A percentile compares a stretch with the other conserved stretches of the same genome.
phyloP scores from a whole-genome alignment of 2,888 invertebrate species.

The Sarcophaga variegata region DNA sequence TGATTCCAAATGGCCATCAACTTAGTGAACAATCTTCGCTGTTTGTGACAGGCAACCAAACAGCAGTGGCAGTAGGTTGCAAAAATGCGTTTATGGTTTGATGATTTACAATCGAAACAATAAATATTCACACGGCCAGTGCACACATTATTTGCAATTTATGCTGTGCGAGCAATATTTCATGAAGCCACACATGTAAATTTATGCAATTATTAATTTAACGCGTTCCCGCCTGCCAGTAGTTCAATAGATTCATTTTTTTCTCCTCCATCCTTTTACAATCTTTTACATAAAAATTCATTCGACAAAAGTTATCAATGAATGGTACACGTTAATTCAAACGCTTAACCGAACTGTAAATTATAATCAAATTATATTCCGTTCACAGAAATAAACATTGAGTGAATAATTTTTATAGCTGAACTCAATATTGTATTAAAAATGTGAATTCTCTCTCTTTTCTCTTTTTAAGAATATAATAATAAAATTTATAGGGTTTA shows the following conservation, averaged over 20 bases:
- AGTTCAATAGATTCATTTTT: constrained; percentile 54
- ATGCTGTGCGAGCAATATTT: constrained; percentile 76
- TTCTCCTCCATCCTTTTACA: too few species aligned
- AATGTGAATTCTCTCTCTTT: too few species aligned
- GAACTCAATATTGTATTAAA: too few species aligned
- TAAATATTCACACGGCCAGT: constrained; percentile 81
- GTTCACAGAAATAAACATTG: too few species aligned
- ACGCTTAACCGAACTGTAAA: too few species aligned
- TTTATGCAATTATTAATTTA: constrained; percentile 82
- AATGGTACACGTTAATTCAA: too few species aligned
- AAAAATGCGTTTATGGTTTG: constrained; percentile 80
- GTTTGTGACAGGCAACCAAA: constrained; percentile 17
- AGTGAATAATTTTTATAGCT: too few species aligned
- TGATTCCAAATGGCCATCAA: not conserved
- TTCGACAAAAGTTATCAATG: too few species aligned
- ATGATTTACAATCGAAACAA: constrained; percentile 81
- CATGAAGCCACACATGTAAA: constrained; percentile 79
- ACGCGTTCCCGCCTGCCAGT: constrained; percentile 75
- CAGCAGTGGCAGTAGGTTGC: constrained; percentile 68
- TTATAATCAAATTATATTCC: too few species aligned
- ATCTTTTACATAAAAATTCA: too few species aligned
- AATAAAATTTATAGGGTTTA: not conserved
- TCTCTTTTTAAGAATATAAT: not conserved
- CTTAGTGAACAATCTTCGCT: not conserved
- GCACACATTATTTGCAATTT: constrained; percentile 77